Evolutionary conservation across 2,113 vertebrate species (phyloP).

Genomic region (Psittacara wagleri): DNA sequence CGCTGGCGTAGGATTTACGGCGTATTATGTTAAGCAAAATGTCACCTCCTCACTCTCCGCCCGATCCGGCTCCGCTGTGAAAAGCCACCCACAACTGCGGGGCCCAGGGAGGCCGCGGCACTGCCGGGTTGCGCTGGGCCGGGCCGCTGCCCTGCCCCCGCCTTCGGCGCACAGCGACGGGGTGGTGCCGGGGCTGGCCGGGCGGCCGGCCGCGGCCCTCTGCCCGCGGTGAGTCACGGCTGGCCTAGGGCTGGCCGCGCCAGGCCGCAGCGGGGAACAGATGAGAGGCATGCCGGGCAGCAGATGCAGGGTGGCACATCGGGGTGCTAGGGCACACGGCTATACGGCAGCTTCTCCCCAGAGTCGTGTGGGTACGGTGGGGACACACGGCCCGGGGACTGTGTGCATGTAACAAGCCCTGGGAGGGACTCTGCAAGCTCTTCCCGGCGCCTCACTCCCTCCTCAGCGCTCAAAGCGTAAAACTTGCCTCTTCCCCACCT

Average conservation of each 20-base stretch:
- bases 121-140: background rate
- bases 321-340: background rate
- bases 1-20: background rate
- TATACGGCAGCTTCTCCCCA: background rate
- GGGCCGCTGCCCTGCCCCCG: background rate
- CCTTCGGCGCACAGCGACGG: background rate
- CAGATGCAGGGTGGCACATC: background rate
- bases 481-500: background rate
- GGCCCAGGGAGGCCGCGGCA: background rate
- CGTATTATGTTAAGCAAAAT: background rate
- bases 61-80: background rate
- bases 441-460: slow-evolving; percentile 59
- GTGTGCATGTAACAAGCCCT: background rate
- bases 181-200: background rate
- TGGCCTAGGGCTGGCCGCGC: background rate
- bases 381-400: background rate
- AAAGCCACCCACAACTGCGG: background rate
- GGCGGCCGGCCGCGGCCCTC: background rate
- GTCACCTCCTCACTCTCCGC: background rate
- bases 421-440: slow-evolving; percentile 71
- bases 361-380: background rate
- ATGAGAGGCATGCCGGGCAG: background rate
- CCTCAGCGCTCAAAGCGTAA: slow-evolving; percentile 30
- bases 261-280: background rate
- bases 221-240: slow-evolving; percentile 65